These are phyloP conservation scores for Mycteria americana DNA, from an alignment of 2,797 vertebrate genomes.

Conservation along the genomic window DNA sequence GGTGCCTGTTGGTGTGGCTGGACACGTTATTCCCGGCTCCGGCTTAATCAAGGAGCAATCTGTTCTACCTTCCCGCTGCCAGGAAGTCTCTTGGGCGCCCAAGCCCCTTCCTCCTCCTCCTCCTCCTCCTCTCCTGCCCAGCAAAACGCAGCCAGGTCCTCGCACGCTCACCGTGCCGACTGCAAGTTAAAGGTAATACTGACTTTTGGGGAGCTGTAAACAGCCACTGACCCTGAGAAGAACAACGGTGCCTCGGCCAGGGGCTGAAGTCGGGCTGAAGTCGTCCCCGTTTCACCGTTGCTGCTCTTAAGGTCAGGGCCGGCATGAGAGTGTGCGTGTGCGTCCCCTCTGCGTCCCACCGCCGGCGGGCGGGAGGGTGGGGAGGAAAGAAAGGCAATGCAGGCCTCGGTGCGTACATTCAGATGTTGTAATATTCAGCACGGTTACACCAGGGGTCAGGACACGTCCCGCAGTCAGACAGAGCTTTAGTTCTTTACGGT, in stretches of 20 bases:
- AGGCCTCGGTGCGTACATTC: slow-evolving; percentile 63
- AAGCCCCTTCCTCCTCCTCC: neutral
- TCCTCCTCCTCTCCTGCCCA: neutral
- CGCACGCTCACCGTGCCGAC: neutral
- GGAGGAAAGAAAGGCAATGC: slow-evolving; percentile 43
- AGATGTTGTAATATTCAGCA: slow-evolving; percentile 49
- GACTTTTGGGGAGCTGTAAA: neutral
- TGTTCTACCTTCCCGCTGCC: neutral
- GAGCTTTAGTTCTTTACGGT: slow-evolving; percentile 43
- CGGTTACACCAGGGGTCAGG: slow-evolving; percentile 41
- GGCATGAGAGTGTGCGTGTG: neutral
- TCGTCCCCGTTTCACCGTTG: neutral
- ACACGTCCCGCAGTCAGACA: slow-evolving; percentile 33
- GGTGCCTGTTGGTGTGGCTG: neutral
- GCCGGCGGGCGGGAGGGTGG: neutral
- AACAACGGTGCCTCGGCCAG: neutral
- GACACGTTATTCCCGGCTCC: neutral
- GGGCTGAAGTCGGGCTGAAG: neutral
- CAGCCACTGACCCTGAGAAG: neutral
- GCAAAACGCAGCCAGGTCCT: neutral
- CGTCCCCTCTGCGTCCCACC: neutral
- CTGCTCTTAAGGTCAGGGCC: neutral
- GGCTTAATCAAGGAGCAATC: neutral
- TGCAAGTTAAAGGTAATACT: fast-evolving
- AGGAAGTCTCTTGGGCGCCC: neutral